A percentile compares a stretch with the other conserved stretches of the same genome.
phyloP scores from a whole-genome alignment of 2,797 vertebrate species.

The Macropus fuliginosus region DNA sequence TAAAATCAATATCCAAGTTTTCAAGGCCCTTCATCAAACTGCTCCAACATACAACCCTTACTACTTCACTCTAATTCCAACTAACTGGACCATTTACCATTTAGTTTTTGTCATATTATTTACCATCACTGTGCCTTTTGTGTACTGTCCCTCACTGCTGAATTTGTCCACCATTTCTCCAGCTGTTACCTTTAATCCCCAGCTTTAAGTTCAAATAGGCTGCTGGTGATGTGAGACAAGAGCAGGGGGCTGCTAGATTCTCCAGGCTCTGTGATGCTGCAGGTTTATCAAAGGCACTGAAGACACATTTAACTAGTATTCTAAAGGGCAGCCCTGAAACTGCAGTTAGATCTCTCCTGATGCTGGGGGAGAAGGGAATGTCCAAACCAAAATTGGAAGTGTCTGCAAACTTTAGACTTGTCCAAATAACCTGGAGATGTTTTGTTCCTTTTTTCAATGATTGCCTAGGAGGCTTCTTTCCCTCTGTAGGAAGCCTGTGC shows the following conservation, averaged over 20 bases:
- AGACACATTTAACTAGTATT: not conserved
- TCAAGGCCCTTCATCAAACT: not conserved
- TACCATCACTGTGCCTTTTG: not conserved
- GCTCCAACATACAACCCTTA: not conserved
- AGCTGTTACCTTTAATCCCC: not conserved
- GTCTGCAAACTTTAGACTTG: not conserved
- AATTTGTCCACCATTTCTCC: not conserved
- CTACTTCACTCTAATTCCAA: not conserved
- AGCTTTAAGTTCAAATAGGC: not conserved
- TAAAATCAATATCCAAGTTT: not conserved
- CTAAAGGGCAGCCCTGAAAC: not conserved
- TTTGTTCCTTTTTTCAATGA: not conserved
- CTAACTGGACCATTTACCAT: not conserved
- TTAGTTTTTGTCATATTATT: not conserved
- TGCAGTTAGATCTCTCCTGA: not conserved
- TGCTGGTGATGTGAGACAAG: not conserved
- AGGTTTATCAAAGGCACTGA: not conserved
- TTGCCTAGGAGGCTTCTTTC: not conserved
- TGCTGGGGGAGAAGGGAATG: not conserved
- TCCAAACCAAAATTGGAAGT: not conserved
- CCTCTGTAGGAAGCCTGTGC: not conserved
- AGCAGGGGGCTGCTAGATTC: not conserved
- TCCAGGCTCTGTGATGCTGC: not conserved
- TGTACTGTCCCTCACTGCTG: not conserved
- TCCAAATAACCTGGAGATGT: not conserved